phyloP scores from a whole-genome alignment of 2,113 vertebrate genomes.

The Theristicus caerulescens region DNA sequence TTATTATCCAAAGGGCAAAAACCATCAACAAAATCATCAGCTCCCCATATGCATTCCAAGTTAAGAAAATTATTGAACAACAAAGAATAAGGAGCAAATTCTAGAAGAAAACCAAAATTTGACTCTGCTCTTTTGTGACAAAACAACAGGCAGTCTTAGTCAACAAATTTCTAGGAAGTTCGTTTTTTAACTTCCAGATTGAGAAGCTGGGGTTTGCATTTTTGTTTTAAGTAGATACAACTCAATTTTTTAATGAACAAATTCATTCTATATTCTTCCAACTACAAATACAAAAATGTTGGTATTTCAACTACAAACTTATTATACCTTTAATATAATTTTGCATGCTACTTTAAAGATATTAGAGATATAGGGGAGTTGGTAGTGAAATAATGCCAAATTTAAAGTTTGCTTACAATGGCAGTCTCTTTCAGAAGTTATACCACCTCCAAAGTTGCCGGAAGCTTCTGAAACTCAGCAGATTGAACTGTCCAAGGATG shows the following conservation, averaged over 20 bases:
- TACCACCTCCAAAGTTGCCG: neutral
- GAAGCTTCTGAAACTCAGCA: neutral
- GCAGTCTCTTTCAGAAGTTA: neutral
- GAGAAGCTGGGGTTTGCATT: neutral
- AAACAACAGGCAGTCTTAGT: neutral
- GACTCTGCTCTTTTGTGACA: neutral
- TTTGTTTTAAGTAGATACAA: neutral
- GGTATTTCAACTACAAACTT: neutral
- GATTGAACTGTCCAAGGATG: neutral
- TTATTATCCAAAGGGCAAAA: neutral
- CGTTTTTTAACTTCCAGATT: neutral
- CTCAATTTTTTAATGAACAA: neutral
- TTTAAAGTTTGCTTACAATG: neutral
- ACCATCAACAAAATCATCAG: neutral
- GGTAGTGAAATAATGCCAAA: neutral
- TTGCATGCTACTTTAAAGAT: neutral
- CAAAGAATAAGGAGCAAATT: neutral
- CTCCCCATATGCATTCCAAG: neutral
- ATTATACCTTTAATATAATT: neutral
- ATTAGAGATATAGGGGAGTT: neutral
- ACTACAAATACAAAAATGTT: neutral
- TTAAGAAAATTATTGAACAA: neutral
- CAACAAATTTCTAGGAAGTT: neutral
- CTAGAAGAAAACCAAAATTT: neutral
- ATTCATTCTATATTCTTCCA: neutral